Evolutionary conservation across 1,140 invertebrate genomes (phyloP), one percentile per base, ranked within the genome.

Genomic region (Leucophenga varia): DNA sequence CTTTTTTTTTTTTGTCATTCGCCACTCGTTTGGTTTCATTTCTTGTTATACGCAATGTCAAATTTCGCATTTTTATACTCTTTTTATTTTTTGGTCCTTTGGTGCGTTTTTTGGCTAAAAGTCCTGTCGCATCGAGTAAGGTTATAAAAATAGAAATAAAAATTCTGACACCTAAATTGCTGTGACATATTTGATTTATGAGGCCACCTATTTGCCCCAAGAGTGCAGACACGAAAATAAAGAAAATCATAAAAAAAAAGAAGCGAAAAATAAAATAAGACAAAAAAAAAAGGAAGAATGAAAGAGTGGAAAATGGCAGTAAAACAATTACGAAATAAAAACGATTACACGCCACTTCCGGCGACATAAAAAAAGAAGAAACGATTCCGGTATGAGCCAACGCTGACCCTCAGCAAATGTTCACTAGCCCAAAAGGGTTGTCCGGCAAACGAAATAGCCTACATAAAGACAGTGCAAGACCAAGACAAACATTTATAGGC

Each of bases 241-340:
- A 50, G 53, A 55, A 60, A 10, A 14, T 7, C 12, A 14, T n/a
- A 34, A 14, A 34, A 34, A 34, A 34, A 7, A 34, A 34, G 12
- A 34, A 34, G 12, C 10, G 12, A 14, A 6, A 34, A 34, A 34
- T 5, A 34, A 10, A 34, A 34, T 28, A 28, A 6, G 25, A 28
- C 6, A 6, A 28, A 28, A 28, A 7, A 28, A 28, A 28, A 28
- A 28, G 12, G 25, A 6, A 7, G 12, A 12, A 6, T 28, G 25
- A 28, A 28, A 6, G 25, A 7, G 25, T 12, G 34, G 63, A 63
- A 67, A 67, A 63, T 67, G 63, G 53, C 63, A 67, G 63, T 67
- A 67, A 67, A 67, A 67, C 63, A 67, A 67, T 67, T 67, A 67
- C 63, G 67, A 67, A 67, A 67, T 67, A 67, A 67, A 67, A 67